A percentile compares a stretch with the other conserved stretches of the same genome.
phyloP scores from a whole-genome alignment of 2,888 invertebrate species.

The Himalopsyche japonica region DNA sequence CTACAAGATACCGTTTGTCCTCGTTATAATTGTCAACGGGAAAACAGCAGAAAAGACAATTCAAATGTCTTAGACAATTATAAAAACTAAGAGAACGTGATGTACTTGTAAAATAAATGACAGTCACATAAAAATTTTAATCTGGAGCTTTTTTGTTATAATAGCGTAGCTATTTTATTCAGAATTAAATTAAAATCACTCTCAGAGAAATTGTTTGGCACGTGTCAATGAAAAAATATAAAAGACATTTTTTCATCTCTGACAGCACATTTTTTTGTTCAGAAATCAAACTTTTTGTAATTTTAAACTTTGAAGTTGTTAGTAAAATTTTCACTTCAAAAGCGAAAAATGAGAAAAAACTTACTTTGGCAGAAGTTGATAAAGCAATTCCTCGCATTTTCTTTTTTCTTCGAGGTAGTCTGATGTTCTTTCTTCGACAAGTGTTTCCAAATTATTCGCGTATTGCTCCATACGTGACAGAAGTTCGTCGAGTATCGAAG shows the following conservation, averaged over 20 bases:
- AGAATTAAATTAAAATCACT: background rate
- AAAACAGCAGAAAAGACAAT: too few relatives aligned
- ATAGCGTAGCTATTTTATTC: background rate
- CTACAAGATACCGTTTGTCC: too few relatives aligned
- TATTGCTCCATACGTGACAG: slow-evolving; percentile 97
- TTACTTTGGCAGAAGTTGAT: slow-evolving; percentile 92
- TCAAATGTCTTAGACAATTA: too few relatives aligned
- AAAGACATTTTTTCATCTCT: background rate
- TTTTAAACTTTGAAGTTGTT: background rate
- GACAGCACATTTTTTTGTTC: background rate
- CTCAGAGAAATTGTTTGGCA: background rate
- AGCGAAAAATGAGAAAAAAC: slow-evolving; percentile 44
- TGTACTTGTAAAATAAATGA: too few relatives aligned
- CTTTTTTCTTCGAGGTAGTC: slow-evolving; percentile 98
- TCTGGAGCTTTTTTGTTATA: too few relatives aligned
- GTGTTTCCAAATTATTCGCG: slow-evolving; percentile 93
- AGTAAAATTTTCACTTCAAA: background rate
- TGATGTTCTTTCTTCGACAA: slow-evolving; percentile 95
- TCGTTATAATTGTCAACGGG: too few relatives aligned
- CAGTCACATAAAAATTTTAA: too few relatives aligned
- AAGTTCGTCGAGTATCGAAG: slow-evolving; percentile 90
- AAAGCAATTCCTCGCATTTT: slow-evolving; percentile 95
- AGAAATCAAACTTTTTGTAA: background rate
- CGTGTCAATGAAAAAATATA: background rate
- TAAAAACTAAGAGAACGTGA: too few relatives aligned